Percentiles rank a stretch among this genome's conserved stretches.
These are phyloP conservation scores for Lepilemur septentrionalis DNA, from an alignment of 2,797 vertebrate species.

Conservation along the genomic window DNA sequence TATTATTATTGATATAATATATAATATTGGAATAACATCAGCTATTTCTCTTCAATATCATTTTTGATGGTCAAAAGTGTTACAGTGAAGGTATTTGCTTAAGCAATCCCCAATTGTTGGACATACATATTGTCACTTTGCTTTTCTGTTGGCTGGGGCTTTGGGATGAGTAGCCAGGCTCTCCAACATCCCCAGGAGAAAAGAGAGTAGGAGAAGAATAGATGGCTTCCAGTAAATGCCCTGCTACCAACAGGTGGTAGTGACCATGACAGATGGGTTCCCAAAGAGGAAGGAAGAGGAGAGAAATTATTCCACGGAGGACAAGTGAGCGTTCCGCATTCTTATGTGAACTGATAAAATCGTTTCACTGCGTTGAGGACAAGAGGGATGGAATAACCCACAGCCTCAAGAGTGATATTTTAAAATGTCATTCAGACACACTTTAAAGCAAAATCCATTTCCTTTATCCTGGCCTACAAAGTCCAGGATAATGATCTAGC, in stretches of 20 bases:
- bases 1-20: background rate
- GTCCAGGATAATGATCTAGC: background rate
- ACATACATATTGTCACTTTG: background rate
- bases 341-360: background rate
- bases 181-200: background rate
- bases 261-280: no score
- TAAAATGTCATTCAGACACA: background rate
- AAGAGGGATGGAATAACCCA: background rate
- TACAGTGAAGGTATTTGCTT: background rate
- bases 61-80: background rate
- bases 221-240: background rate
- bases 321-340: background rate
- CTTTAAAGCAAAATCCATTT: background rate
- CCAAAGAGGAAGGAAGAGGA: background rate
- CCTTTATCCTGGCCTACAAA: background rate
- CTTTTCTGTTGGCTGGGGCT: background rate
- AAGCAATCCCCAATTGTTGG: background rate
- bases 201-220: background rate
- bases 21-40: background rate
- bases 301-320: background rate
- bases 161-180: background rate
- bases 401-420: background rate
- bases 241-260: background rate
- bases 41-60: background rate
- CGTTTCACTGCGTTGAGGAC: background rate